phyloP scores from a whole-genome alignment of 1,140 invertebrate genomes.

The Laodelphax striatellus region DNA sequence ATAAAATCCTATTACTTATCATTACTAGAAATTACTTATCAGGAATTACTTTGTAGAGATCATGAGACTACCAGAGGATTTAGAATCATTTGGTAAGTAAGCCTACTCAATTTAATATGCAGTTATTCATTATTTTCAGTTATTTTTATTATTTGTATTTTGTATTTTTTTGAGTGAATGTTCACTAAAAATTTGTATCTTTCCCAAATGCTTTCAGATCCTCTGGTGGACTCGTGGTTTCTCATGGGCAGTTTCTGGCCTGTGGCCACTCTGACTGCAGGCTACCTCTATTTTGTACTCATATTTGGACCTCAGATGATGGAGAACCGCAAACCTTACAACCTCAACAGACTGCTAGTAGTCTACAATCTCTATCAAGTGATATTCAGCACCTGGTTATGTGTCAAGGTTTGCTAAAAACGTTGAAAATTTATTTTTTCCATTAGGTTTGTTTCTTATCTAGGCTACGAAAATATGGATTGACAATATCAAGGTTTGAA shows the following conservation, averaged over 20 bases:
- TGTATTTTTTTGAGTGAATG: too few species aligned
- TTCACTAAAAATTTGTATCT: too few species aligned
- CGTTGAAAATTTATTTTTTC: too few species aligned
- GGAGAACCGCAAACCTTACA: constrained; percentile 49
- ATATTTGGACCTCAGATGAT: constrained; percentile 59
- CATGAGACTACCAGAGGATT: constrained; percentile 51
- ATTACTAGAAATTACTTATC: too few species aligned
- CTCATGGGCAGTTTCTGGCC: constrained; percentile 59
- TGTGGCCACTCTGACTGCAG: constrained; percentile 44
- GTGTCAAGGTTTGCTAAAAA: constrained; percentile 37
- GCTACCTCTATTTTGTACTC: constrained; percentile 53
- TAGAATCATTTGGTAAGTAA: too few species aligned
- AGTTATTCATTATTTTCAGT: too few species aligned
- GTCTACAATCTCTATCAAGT: constrained; percentile 60
- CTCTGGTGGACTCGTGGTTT: constrained; percentile 52
- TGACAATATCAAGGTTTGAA: too few species aligned
- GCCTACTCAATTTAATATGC: too few species aligned
- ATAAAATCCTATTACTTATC: too few species aligned
- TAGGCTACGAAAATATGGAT: too few species aligned
- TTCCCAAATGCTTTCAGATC: constrained; percentile 33
- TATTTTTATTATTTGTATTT: too few species aligned
- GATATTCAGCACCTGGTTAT: constrained; percentile 49
- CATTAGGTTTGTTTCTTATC: too few species aligned
- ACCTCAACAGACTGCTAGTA: constrained; percentile 49
- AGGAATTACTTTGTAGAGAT: constrained; percentile 57